These are phyloP conservation scores for Raja brachyura DNA, from an alignment of 2,113 vertebrate genomes.

Conservation along the genomic window DNA sequence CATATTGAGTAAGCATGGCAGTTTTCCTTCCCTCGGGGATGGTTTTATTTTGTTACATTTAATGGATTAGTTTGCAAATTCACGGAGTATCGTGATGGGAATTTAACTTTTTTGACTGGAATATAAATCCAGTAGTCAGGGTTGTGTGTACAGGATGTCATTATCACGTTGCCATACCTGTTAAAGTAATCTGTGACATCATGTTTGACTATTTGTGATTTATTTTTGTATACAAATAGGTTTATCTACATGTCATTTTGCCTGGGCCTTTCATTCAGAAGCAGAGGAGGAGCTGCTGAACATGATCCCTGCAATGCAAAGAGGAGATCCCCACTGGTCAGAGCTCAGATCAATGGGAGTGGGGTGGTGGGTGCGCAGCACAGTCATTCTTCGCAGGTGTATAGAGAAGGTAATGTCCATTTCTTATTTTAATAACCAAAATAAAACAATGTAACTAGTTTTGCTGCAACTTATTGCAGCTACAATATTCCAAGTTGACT, in stretches of 20 bases:
- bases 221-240: constrained; percentile 53
- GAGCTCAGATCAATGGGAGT: constrained; percentile 91
- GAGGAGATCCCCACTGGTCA: constrained; percentile 76
- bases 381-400: constrained; percentile 75
- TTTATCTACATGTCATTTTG: constrained; percentile 86
- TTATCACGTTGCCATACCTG: not conserved
- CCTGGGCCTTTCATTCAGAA: constrained; percentile 97
- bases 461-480: not conserved
- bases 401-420: constrained; percentile 78
- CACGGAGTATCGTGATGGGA: not conserved
- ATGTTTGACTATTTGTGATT: constrained; percentile 15
- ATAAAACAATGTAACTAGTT: not conserved
- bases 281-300: constrained; percentile 87
- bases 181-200: constrained; percentile 7
- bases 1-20: too few relatives aligned
- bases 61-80: not conserved
- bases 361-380: constrained; percentile 94
- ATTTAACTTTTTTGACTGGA: not conserved
- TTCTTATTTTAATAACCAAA: not conserved
- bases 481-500: not conserved
- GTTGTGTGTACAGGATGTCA: not conserved
- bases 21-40: too few relatives aligned
- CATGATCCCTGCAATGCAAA: constrained; percentile 85
- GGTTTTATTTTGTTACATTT: not conserved
- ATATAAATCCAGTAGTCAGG: not conserved